Evolutionary conservation across 2,113 vertebrate genomes (phyloP), one percentile per base, ranked within the genome.

Genomic region (Pimephales promelas): DNA sequence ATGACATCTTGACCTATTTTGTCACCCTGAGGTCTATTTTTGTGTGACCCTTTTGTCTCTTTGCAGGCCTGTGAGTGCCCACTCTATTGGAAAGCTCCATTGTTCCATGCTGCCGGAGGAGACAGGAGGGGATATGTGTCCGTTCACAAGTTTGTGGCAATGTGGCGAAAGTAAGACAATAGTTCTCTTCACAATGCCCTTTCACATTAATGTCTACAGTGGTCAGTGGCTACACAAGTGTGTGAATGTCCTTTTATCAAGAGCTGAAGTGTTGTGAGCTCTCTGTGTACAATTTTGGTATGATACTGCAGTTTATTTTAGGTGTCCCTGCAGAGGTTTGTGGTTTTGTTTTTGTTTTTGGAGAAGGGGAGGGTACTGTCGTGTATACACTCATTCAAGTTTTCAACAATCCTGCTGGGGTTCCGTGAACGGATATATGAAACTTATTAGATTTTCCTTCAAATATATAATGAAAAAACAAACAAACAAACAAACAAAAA

Each of bases 91-190:
- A 99, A 99, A 91, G 94, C 93, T 20, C 97, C 97, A 77, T 95
- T 99, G 85, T 99, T 99, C 94, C 95, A 89, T 72, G 92, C 92
- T 11, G 96, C 97, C 57, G 97, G 98, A 85, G 97, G 97, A 52
- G 97, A 98, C 91, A 94, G 96, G 92, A 96, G 96, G 18, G 97
- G 97, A 89, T 95, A 94, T 0, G 95, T 99, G 86, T 98, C 98
- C 0, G 97, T 98, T 66, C 97, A 98, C 94, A 98, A 97, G 93
- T 98, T 98, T 74, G 90, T 99, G 86, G 97, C 97, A 79, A 97
- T 96, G 96, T 99, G 97, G 97, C 91, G 97, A 89, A 99, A 98
- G 98, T 99, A 95, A 98, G 97, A 93, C 93, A 93, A 93, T 88
- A 72, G 79, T 47, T 73, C 36, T 83, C 86, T 73, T 92, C 77